Percentiles rank a stretch among this genome's conserved stretches.
These are phyloP conservation scores for Branchinecta sandiegonensis DNA, from an alignment of 2,888 invertebrate genomes.

Conservation along the genomic window DNA sequence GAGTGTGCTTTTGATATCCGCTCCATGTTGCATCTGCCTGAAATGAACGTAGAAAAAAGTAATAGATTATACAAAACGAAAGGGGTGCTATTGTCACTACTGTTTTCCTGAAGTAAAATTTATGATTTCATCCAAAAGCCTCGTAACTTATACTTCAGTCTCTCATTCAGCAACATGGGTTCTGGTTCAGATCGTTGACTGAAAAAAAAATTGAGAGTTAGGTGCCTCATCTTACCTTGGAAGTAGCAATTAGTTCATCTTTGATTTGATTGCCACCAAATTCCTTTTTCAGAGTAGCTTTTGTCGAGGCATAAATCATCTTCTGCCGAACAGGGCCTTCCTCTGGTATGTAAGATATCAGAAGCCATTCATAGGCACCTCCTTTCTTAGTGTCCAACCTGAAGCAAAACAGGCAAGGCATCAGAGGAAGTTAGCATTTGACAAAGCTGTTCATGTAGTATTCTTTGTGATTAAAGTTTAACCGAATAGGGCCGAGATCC, in stretches of 20 bases:
- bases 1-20: conserved; percentile 65
- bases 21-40: conserved; percentile 64
- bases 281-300: conserved; percentile 88
- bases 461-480: no score
- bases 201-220: no score
- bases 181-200: no score
- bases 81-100: no score
- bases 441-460: conserved; percentile 5
- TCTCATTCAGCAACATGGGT: no score
- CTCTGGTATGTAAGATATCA: conserved; percentile 90
- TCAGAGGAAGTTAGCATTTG: not conserved
- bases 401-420: conserved; percentile 28
- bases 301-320: conserved; percentile 95
- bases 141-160: no score
- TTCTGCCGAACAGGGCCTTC: conserved; percentile 77
- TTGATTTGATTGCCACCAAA: conserved; percentile 88
- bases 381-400: conserved; percentile 58
- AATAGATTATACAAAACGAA: not conserved
- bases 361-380: conserved; percentile 76
- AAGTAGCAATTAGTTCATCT: conserved; percentile 84
- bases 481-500: no score
- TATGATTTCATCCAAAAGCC: no score
- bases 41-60: conserved; percentile 26
- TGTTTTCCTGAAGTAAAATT: no score
- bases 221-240: conserved; percentile 39